Base-by-base conservation (phyloP, 2,797 vertebrate genomes). In the Manis crassicaudata region DNA sequence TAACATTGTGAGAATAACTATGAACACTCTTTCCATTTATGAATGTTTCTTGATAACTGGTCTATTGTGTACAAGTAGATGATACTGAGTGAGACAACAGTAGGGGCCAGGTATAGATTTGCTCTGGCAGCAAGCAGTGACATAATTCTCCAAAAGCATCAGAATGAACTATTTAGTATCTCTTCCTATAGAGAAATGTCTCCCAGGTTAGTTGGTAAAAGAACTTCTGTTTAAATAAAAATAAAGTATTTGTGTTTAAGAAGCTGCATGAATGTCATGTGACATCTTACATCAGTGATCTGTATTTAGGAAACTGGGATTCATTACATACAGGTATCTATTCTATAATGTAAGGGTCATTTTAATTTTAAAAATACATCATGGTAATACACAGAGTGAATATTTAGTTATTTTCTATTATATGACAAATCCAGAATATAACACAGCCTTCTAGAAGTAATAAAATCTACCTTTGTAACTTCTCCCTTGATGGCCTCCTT, bases 361-460 rank as follows among this genome's bases (percentile, higher is more conserved):
- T 87, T 93, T 88, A 89, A 89, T 91, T 82, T 70, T 8, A 92
- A 91, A 96, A 89, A 92, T 88, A 81, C 6, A 80, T 6, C 37
- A 88, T 4, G 89, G 8, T 1, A 88, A 88, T 50, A 84, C 4
- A 68, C 1, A 17, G 23, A 81, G 18, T 56, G 73, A 88, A 67
- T 88, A 90, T 67, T 95, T 93, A 80, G 76, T 35, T 85, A 73
- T 72, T 91, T 94, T 92, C 9, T 70, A 70, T 50, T 54, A 65
- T n/a, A 84, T 56, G 46, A 58, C 35, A 91, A 92, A 25, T 86
- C 43, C 50, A 92, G 76, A 79, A 58, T 81, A 37, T 35, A 84
- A 72, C 3, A 50, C 2, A 88, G 7, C 9, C 9, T 86, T 21
- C 25, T 35, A 52, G 20, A 87, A 18, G n/a, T 80, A 81, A 83